These are phyloP conservation scores for Eupeodes corollae DNA, from an alignment of 1,140 invertebrate genomes.

Conservation along the genomic window DNA sequence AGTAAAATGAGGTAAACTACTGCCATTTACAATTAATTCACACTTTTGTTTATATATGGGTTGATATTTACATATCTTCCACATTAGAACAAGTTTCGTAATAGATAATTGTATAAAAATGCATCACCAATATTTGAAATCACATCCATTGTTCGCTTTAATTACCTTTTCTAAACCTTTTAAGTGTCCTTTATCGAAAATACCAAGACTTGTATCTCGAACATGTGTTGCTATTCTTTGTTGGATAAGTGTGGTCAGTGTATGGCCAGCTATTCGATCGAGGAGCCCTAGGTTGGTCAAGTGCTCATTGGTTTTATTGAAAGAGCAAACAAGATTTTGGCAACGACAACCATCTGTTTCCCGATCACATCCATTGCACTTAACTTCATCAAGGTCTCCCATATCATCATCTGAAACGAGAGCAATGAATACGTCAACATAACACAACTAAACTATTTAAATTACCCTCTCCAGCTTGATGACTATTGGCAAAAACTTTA, in stretches of 20 bases:
- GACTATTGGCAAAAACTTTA: slow-evolving; percentile 53
- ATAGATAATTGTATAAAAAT: background rate
- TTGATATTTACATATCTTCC: background rate
- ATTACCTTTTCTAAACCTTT: slow-evolving; percentile 55
- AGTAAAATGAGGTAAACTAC: too few species aligned
- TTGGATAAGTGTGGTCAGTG: slow-evolving; percentile 70
- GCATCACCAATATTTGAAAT: background rate
- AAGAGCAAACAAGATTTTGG: slow-evolving; percentile 58
- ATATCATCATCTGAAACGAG: slow-evolving; percentile 33
- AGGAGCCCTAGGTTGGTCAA: slow-evolving; percentile 64
- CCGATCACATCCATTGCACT: slow-evolving; percentile 60
- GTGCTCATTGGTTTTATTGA: slow-evolving; percentile 66
- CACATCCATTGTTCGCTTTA: slow-evolving; percentile 1
- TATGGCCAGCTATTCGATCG: slow-evolving; percentile 66
- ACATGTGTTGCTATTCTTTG: slow-evolving; percentile 69
- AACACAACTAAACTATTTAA: slow-evolving; percentile 7
- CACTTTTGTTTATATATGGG: background rate
- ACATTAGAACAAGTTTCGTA: background rate
- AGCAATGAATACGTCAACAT: background rate
- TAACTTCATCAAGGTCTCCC: slow-evolving; percentile 43
- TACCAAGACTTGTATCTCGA: slow-evolving; percentile 64
- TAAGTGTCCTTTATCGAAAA: slow-evolving; percentile 70
- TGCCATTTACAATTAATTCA: background rate
- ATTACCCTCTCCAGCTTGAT: slow-evolving; percentile 19
- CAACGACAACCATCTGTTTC: slow-evolving; percentile 63